Percentiles rank a stretch among this genome's conserved stretches.
Evolutionary conservation across 2,797 vertebrate genomes (phyloP).

Genomic region (Anguilla megastoma): DNA sequence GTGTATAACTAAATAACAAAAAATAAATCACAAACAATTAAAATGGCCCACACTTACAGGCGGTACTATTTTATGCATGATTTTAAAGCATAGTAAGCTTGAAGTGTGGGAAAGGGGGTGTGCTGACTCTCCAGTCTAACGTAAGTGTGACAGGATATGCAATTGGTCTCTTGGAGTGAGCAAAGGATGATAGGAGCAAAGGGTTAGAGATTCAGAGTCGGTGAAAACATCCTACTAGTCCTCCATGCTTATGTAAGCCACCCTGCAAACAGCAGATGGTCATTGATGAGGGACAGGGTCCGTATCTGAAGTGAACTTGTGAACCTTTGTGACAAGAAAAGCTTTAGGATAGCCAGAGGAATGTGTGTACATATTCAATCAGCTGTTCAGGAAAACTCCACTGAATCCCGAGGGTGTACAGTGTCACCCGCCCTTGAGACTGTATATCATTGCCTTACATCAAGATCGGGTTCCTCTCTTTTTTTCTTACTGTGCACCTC

Average conservation of each 20-base stretch:
- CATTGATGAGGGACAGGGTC: neutral
- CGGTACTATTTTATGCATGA: neutral
- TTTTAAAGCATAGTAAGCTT: neutral
- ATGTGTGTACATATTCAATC: neutral
- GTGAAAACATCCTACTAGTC: neutral
- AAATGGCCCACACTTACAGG: neutral
- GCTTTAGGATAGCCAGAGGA: neutral
- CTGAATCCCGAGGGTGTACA: neutral
- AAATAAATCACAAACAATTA: neutral
- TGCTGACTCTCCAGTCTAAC: neutral
- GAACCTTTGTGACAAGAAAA: neutral
- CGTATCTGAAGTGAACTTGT: neutral
- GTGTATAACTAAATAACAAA: neutral
- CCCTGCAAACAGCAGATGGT: neutral
- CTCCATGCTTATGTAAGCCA: neutral
- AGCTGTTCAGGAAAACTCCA: neutral
- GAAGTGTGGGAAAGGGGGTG: neutral
- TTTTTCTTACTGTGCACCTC: neutral
- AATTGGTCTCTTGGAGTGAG: neutral
- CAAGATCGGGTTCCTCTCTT: neutral
- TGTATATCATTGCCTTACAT: neutral
- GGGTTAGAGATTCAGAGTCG: neutral
- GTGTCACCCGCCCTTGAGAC: neutral
- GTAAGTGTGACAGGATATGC: neutral
- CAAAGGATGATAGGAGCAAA: neutral